Evolutionary conservation across 2,888 invertebrate genomes (phyloP).

Genomic region (Agrypnus murinus): DNA sequence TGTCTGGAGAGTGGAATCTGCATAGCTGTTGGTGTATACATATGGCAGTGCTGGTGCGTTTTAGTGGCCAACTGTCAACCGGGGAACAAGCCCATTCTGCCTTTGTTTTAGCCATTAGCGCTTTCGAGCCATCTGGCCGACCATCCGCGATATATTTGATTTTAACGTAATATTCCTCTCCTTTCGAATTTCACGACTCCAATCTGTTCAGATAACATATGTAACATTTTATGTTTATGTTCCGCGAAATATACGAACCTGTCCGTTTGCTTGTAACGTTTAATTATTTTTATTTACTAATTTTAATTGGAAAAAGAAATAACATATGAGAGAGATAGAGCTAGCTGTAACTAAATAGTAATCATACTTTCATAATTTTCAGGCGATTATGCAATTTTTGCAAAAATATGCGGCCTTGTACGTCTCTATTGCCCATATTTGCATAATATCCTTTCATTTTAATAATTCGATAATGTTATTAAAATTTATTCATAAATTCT

Average conservation of each 20-base stretch:
- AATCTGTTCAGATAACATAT: constrained; percentile 54
- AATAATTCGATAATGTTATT: constrained; percentile 38
- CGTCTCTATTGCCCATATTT: constrained; percentile 30
- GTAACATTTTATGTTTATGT: constrained; percentile 28
- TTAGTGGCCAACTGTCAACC: constrained; percentile 67
- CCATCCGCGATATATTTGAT: constrained; percentile 61
- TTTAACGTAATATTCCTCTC: constrained; percentile 55
- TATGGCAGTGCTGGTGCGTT: constrained; percentile 64
- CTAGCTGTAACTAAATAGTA: too few species aligned
- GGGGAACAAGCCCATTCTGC: constrained; percentile 54
- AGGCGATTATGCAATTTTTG: constrained; percentile 34
- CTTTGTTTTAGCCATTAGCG: constrained; percentile 66
- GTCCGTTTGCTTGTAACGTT: constrained; percentile 4
- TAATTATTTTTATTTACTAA: constrained; percentile 11
- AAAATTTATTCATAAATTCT: constrained; percentile 43
- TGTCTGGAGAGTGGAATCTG: constrained; percentile 63
- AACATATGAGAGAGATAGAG: too few species aligned
- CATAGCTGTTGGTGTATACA: constrained; percentile 63
- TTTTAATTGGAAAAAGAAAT: constrained; percentile 3
- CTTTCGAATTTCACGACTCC: constrained; percentile 53
- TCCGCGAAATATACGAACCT: constrained; percentile 28
- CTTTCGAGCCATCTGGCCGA: constrained; percentile 61
- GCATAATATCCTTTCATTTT: constrained; percentile 35
- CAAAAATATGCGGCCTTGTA: constrained; percentile 36
- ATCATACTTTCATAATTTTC: constrained; percentile 21